phyloP scores from a whole-genome alignment of 1,140 invertebrate species.

The fruit fly (Drosophila melanogaster) region DNA sequence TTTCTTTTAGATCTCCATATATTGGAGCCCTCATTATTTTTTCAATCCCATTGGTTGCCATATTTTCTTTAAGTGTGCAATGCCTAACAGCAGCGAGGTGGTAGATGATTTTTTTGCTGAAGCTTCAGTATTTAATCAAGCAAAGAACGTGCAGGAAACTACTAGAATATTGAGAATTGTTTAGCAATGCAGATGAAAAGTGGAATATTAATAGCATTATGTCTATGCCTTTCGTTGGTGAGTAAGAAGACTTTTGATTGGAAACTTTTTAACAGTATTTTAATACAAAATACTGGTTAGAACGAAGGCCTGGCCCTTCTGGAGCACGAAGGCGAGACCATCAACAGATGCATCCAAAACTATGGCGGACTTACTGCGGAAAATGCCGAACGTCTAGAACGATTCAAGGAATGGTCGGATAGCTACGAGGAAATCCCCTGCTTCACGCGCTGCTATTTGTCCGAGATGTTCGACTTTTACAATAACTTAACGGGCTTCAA shows the following conservation, averaged over 20 bases:
- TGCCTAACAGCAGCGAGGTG: slow-evolving; percentile 13
- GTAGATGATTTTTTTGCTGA: slow-evolving; percentile 43
- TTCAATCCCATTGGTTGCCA: too few species aligned
- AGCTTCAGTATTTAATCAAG: slow-evolving; percentile 59
- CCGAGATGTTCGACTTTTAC: slow-evolving; percentile 71
- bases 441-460: slow-evolving; percentile 71
- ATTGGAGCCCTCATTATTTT: too few species aligned
- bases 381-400: slow-evolving; percentile 47
- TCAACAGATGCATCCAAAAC: slow-evolving; percentile 55
- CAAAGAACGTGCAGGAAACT: slow-evolving; percentile 38
- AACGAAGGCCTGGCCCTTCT: slow-evolving; percentile 21
- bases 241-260: neutral
- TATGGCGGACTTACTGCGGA: slow-evolving; percentile 58
- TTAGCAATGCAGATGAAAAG: slow-evolving; percentile 14
- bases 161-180: neutral
- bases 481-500: slow-evolving; percentile 57
- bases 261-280: neutral
- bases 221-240: slow-evolving; percentile 32
- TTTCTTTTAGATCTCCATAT: neutral
- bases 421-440: slow-evolving; percentile 72
- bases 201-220: slow-evolving; percentile 18
- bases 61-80: slow-evolving; percentile 15
- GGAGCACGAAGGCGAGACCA: slow-evolving; percentile 28
- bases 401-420: slow-evolving; percentile 71
- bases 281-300: slow-evolving; percentile 13